Conservation (phyloP, 2,797 vertebrate species). For the Girardinus metallicus region DNA sequence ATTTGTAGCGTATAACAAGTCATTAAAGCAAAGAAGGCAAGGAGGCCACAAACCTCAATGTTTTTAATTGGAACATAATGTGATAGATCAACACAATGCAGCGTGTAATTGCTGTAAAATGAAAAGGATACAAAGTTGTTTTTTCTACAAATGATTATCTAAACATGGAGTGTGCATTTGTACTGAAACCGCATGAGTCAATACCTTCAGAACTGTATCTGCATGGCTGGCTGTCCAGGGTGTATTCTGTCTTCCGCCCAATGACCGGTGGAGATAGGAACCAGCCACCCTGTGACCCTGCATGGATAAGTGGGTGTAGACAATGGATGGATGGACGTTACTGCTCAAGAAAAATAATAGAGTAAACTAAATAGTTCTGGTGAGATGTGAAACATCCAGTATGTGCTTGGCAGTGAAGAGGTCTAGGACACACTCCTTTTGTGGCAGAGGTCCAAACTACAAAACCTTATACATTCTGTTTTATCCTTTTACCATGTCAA, state of each 20-base stretch:
- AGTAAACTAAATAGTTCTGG: not conserved
- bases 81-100: not conserved
- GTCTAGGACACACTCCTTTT: not conserved
- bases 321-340: not conserved
- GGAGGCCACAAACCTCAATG: conserved; percentile 3
- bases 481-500: not conserved
- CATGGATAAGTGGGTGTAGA: not conserved
- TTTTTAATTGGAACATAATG: not conserved
- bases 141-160: not conserved
- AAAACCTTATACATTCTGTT: no score
- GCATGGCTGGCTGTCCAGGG: not conserved
- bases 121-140: not conserved
- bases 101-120: not conserved
- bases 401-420: not conserved
- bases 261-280: not conserved
- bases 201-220: not conserved
- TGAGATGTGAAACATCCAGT: not conserved
- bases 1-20: conserved; percentile 8
- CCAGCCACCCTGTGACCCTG: not conserved
- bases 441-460: not conserved
- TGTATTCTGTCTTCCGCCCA: not conserved
- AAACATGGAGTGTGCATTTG: not conserved
- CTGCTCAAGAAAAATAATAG: not conserved
- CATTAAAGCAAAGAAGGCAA: not conserved
- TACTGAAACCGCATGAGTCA: not conserved